These are phyloP conservation scores for Tragelaphus oryx DNA, from an alignment of 2,797 vertebrate species.

Conservation along the genomic window DNA sequence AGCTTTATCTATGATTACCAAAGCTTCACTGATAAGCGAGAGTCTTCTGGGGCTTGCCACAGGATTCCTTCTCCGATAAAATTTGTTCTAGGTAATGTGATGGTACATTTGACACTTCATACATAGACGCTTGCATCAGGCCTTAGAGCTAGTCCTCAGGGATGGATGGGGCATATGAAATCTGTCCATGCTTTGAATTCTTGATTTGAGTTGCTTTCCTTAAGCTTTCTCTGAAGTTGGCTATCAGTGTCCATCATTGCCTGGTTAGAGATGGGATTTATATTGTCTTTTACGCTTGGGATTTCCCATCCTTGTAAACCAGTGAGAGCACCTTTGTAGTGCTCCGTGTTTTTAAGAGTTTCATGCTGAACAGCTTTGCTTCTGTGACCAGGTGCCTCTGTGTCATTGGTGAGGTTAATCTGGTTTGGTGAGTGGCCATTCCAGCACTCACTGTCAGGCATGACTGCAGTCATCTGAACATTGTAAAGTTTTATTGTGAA, in stretches of 20 bases:
- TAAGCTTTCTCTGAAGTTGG: constrained; percentile 11
- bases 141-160: neutral
- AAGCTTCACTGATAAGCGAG: neutral
- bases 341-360: neutral
- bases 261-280: neutral
- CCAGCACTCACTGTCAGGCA: neutral
- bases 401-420: neutral
- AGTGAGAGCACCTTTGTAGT: neutral
- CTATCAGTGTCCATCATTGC: neutral
- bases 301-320: neutral
- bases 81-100: constrained; percentile 16
- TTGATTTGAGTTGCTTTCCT: constrained; percentile 33
- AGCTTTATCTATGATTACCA: neutral
- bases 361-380: neutral
- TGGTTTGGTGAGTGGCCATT: neutral
- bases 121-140: neutral
- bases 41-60: neutral
- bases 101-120: neutral
- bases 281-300: neutral
- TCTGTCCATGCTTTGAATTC: neutral
- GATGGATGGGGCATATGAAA: neutral
- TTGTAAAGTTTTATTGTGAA: neutral
- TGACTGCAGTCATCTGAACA: neutral
- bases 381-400: neutral
- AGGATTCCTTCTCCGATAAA: neutral